Base-by-base conservation (phyloP, 2,113 vertebrate genomes). In the Brachionichthys hirsutus region DNA sequence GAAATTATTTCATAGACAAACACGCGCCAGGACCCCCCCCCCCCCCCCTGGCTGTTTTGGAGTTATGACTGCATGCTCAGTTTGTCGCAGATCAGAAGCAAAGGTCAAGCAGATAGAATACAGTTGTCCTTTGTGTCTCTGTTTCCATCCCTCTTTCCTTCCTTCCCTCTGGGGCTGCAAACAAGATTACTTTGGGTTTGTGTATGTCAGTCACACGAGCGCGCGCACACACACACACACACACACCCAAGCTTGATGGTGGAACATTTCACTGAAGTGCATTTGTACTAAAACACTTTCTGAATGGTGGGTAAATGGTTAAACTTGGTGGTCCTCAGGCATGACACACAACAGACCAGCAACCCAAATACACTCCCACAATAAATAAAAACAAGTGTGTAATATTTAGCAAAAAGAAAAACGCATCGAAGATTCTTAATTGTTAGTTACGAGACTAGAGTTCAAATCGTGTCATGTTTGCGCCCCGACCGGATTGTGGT, bases 61-160 rank as follows among this genome's bases (percentile, higher is more conserved):
- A 62, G 66, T 54, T 53, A 47, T 3, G 14, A 62, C 56, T 70
- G 60, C 50, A 17, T 77, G 74, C 72, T 75, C 62, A 70, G 63
- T 71, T 78, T 78, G 67, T 75, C 64, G 43, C 63, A 75, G 50
- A 72, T 67, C 60, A 61, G 48, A 63, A 36, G 65, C 64, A 77
- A 77, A 68, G 64, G 71, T 85, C 70, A 68, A 43, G 80, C 58
- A 49, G 49, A 75, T 63, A 50, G 60, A 79, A 75, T 50, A 73
- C 78, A 80, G 70, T 81, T 80, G 35, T 79, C 59, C 82, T 84
- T 82, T 84, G 76, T 77, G 44, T 64, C 56, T 47, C 48, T 79
- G 36, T 75, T 80, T 78, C 78, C 69, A 72, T 73, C 54, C 63
- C 56, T 53, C 45, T 70, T 70, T 59, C 55, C 49, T 15, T 43